A percentile compares a stretch with the other conserved stretches of the same genome.
Evolutionary conservation across 2,113 vertebrate genomes (phyloP).

Genomic region (Hippoglossus stenolepis): DNA sequence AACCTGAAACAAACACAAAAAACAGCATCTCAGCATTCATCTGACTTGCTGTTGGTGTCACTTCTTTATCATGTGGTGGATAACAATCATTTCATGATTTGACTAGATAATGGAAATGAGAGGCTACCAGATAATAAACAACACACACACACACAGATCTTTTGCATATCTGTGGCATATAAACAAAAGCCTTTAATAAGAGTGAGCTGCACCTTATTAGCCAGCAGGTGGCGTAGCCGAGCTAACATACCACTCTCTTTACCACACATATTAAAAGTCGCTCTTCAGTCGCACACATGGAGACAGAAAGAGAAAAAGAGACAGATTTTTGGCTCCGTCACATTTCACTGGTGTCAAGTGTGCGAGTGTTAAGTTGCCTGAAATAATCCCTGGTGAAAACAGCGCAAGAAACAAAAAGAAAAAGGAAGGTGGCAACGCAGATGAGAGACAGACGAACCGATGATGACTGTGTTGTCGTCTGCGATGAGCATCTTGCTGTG

Average conservation of each 20-base stretch:
- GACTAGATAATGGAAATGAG: too few species aligned
- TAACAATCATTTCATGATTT: too few species aligned
- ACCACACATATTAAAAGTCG: not conserved
- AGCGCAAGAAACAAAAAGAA: not conserved
- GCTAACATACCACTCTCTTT: not conserved
- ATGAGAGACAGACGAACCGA: conserved; percentile 85
- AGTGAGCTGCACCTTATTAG: not conserved
- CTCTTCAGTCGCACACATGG: conserved; percentile 26
- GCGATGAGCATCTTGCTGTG: conserved; percentile 98
- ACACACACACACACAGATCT: too few species aligned
- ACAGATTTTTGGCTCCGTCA: conserved; percentile 19
- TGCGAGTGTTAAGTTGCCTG: not conserved
- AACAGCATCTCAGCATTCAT: not conserved
- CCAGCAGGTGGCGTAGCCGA: conserved; percentile 64
- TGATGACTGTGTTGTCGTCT: conserved; percentile 96
- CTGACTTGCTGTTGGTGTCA: not conserved
- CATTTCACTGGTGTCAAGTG: conserved; percentile 12
- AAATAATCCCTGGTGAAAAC: conserved; percentile 12
- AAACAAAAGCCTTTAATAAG: not conserved
- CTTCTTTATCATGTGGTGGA: not conserved
- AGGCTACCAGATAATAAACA: too few species aligned
- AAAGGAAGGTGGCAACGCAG: conserved; percentile 9
- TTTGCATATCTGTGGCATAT: not conserved
- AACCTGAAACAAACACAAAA: conserved; percentile 80
- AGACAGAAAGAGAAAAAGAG: conserved; percentile 1